These are phyloP conservation scores for Tetramorium alpestre DNA, from an alignment of 1,140 invertebrate species.

Conservation along the genomic window DNA sequence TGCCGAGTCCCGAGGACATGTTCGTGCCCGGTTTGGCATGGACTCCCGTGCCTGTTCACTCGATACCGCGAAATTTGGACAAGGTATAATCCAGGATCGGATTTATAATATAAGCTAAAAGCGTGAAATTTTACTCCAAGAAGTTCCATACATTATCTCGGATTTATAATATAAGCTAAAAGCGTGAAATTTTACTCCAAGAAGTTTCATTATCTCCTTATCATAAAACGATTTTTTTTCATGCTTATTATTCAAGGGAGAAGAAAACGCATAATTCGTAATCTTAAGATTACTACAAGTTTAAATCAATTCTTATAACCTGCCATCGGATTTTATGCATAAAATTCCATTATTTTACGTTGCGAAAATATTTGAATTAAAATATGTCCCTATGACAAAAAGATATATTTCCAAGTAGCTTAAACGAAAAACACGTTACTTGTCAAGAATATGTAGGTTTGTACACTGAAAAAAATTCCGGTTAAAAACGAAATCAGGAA, in stretches of 20 bases:
- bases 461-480: too few relatives aligned
- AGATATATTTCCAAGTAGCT: neutral
- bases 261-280: neutral
- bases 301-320: neutral
- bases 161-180: neutral
- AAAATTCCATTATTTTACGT: neutral
- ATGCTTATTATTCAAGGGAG: neutral
- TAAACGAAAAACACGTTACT: neutral
- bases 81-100: conserved; percentile 86
- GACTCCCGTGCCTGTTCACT: conserved; percentile 96
- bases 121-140: neutral
- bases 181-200: neutral
- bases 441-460: neutral
- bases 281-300: neutral
- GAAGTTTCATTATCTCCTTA: neutral
- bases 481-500: too few relatives aligned
- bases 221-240: neutral
- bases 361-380: neutral
- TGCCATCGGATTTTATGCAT: neutral
- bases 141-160: neutral
- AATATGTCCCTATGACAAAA: neutral
- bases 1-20: conserved; percentile 89
- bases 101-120: neutral
- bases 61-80: conserved; percentile 89
- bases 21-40: conserved; percentile 92